Conservation (phyloP, 2,113 vertebrate species). For the Phyllopteryx taeniolatus region DNA sequence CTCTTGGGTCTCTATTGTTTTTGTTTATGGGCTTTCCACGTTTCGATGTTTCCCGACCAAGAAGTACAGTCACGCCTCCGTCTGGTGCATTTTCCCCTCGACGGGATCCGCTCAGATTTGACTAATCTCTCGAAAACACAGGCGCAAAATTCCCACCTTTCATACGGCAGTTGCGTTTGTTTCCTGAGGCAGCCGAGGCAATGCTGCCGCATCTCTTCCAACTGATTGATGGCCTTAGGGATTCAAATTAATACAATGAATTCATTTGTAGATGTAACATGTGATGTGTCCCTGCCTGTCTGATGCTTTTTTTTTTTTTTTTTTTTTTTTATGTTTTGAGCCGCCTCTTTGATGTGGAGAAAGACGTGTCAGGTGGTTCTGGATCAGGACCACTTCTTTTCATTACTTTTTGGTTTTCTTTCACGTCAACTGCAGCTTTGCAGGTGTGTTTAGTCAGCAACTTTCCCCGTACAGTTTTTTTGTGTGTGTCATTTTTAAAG, state of each 20-base stretch:
- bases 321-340: neutral
- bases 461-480: too few relatives aligned
- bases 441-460: too few relatives aligned
- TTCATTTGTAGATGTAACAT: neutral
- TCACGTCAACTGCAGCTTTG: too few relatives aligned
- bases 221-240: neutral
- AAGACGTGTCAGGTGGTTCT: neutral
- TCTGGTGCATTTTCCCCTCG: too few relatives aligned
- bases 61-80: neutral
- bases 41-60: neutral
- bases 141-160: neutral
- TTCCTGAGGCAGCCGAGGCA: neutral
- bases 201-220: neutral
- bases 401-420: too few relatives aligned
- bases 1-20: neutral
- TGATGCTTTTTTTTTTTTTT: neutral
- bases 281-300: neutral
- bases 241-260: neutral
- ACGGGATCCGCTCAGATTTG: too few relatives aligned
- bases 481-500: too few relatives aligned
- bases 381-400: neutral
- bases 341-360: neutral
- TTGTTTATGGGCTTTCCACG: neutral
- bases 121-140: too few relatives aligned
- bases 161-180: neutral